These are phyloP conservation scores for Cryptophagus acutangulus DNA, from an alignment of 2,888 invertebrate genomes.

Conservation along the genomic window DNA sequence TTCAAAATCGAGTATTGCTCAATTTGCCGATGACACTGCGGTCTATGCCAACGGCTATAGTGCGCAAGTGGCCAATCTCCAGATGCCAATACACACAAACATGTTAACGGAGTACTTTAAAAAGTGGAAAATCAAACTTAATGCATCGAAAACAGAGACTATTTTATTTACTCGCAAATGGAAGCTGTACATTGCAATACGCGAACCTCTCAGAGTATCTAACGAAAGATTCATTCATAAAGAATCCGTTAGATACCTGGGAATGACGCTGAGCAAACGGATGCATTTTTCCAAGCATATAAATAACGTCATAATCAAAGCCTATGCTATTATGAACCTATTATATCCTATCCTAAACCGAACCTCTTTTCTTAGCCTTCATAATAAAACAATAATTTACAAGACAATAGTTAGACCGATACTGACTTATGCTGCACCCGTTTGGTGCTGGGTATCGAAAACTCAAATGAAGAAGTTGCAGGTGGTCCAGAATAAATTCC, in stretches of 20 bases:
- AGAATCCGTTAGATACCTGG: conserved; percentile 20
- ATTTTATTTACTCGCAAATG: neutral
- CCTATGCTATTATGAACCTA: neutral
- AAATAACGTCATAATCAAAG: neutral
- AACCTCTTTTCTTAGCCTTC: neutral
- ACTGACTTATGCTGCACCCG: conserved; percentile 9
- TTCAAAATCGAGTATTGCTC: neutral
- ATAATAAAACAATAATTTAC: conserved; percentile 7
- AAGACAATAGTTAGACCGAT: conserved; percentile 9
- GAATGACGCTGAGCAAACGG: conserved; percentile 13
- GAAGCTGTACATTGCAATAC: no score
- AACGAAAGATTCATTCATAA: no score
- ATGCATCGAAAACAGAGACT: neutral
- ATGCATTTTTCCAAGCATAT: conserved; percentile 6
- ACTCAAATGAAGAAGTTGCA: neutral
- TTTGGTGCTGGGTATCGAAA: conserved; percentile 5
- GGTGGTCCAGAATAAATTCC: conserved; percentile 3
- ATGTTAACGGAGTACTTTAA: neutral
- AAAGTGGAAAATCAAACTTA: conserved; percentile 1
- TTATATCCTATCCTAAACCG: neutral
- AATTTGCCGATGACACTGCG: conserved; percentile 3
- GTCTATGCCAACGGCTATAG: neutral
- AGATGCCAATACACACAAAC: neutral
- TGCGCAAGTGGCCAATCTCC: neutral
- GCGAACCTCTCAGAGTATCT: no score